These are phyloP conservation scores for Acanthornis magna DNA, from an alignment of 2,797 vertebrate species.

Conservation along the genomic window DNA sequence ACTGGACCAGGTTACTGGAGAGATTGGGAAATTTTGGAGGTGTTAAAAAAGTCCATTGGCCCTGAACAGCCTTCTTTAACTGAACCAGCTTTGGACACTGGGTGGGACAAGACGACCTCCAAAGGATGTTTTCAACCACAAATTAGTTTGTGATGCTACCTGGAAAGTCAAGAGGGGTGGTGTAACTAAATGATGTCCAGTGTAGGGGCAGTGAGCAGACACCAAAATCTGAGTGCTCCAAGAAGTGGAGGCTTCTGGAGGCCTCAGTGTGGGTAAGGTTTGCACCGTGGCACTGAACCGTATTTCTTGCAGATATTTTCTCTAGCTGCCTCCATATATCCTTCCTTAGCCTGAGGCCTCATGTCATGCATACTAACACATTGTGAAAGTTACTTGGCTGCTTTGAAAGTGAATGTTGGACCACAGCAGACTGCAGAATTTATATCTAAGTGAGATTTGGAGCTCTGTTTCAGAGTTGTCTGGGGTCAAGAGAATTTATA, in stretches of 20 bases:
- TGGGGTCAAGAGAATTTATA: not conserved
- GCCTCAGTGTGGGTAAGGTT: not conserved
- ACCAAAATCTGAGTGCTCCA: not conserved
- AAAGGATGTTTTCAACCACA: not conserved
- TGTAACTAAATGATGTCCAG: rapidly evolving
- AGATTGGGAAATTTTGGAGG: not conserved
- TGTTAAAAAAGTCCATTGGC: not conserved
- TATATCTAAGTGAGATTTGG: not conserved
- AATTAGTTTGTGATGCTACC: not conserved
- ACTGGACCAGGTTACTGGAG: not conserved
- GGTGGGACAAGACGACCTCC: not conserved
- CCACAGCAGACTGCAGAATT: not conserved
- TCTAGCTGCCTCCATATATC: not conserved
- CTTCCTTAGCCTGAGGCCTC: not conserved
- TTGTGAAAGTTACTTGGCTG: not conserved
- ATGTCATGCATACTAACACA: not conserved
- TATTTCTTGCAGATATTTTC: not conserved
- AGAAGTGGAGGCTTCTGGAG: not conserved
- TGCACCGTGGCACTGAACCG: rapidly evolving
- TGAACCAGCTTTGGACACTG: not conserved
- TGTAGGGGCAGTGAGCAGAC: not conserved
- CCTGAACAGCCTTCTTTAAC: not conserved
- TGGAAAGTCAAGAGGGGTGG: not conserved
- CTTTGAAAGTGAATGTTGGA: not conserved
- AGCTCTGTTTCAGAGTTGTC: not conserved